Conservation (phyloP, 2,113 vertebrate species). For the Platysteira castanea region DNA sequence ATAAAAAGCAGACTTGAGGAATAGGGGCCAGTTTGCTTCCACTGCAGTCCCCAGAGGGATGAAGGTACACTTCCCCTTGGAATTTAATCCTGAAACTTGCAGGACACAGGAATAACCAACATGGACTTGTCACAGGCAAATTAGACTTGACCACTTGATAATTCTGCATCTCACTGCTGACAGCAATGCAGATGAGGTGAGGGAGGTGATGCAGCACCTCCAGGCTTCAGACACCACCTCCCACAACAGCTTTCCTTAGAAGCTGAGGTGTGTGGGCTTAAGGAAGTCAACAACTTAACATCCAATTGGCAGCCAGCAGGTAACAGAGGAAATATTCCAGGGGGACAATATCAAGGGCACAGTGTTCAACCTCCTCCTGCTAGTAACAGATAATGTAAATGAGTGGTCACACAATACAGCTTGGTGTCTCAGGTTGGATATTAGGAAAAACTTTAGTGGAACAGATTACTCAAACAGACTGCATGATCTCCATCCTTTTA, state of each 20-base stretch:
- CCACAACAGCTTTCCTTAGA: background rate
- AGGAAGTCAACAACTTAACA: background rate
- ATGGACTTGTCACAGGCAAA: background rate
- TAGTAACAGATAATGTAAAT: background rate
- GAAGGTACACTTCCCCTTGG: background rate
- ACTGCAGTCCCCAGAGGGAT: background rate
- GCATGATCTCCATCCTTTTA: background rate
- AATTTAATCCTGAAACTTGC: background rate
- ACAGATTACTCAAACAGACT: background rate
- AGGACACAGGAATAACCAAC: background rate
- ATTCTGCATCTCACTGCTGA: background rate
- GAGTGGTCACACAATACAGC: background rate
- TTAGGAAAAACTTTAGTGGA: background rate
- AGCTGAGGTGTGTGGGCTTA: background rate
- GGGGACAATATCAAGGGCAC: background rate
- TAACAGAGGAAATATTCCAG: background rate
- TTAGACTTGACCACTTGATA: background rate
- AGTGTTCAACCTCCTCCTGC: background rate
- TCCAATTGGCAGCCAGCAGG: background rate
- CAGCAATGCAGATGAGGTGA: background rate
- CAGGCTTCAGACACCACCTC: rapidly evolving
- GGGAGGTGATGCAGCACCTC: background rate
- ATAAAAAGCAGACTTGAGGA: background rate
- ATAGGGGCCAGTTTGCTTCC: background rate
- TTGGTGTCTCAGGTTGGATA: background rate